Conservation (phyloP, 2,797 vertebrate species). For the Ara ararauna region DNA sequence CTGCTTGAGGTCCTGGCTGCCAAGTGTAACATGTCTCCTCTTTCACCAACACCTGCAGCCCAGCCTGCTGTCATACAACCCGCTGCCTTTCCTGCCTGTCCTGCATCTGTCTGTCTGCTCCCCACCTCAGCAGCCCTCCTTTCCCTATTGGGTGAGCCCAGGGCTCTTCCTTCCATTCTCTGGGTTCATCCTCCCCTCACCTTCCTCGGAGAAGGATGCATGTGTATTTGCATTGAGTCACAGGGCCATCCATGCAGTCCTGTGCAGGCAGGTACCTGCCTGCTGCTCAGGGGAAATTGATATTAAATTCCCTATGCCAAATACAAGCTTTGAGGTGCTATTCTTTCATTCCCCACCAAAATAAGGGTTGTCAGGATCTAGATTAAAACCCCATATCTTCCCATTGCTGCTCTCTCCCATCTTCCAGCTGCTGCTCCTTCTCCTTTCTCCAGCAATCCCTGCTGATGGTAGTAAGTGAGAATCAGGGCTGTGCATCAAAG, state of each 20-base stretch:
- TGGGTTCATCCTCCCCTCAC: rapidly evolving
- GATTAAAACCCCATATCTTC: neutral
- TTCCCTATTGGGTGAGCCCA: neutral
- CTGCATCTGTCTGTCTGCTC: conserved; percentile 37
- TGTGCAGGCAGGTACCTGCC: neutral
- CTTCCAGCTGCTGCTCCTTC: neutral
- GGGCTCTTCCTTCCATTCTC: neutral
- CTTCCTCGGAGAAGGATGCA: neutral
- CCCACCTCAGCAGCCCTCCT: neutral
- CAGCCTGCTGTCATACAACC: conserved; percentile 38
- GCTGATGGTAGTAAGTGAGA: neutral
- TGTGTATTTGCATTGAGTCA: rapidly evolving
- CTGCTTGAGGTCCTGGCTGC: neutral
- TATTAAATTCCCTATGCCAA: neutral
- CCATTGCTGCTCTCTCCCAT: neutral
- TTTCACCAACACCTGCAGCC: conserved; percentile 56
- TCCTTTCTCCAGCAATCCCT: neutral
- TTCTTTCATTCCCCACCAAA: neutral
- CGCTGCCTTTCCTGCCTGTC: rapidly evolving
- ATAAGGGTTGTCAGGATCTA: neutral
- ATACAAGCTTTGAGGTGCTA: neutral
- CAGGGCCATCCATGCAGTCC: rapidly evolving
- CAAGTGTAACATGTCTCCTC: conserved; percentile 35
- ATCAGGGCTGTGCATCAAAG: neutral
- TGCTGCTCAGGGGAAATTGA: neutral